A percentile compares a stretch with the other conserved stretches of the same genome.
Evolutionary conservation across 1,140 invertebrate species (phyloP).

Genomic region (Lucilia cuprina): DNA sequence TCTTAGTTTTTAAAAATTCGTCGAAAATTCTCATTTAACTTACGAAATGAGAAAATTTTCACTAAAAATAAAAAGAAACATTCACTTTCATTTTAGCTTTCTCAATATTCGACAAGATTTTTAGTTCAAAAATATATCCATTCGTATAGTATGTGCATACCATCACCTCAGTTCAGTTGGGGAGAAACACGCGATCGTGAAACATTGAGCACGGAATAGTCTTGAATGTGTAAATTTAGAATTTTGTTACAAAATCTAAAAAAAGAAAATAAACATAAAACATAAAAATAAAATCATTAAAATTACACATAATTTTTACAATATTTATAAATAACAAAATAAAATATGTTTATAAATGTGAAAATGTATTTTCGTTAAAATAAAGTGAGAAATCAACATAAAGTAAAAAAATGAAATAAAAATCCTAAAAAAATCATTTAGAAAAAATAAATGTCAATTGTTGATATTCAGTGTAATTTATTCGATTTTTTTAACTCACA

Average conservation of each 20-base stretch:
- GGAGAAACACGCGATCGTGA: not conserved
- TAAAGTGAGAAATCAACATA: not conserved
- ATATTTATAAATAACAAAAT: not conserved
- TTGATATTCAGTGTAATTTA: not conserved
- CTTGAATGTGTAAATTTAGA: not conserved
- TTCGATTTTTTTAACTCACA: not conserved
- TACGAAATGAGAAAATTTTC: not conserved
- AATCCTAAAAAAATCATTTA: not conserved
- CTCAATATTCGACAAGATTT: not conserved
- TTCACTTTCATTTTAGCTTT: not conserved
- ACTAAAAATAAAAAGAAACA: not conserved
- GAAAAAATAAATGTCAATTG: not conserved
- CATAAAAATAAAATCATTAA: not conserved
- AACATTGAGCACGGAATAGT: not conserved
- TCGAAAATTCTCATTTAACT: not conserved
- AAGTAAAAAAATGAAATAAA: not conserved
- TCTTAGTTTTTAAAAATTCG: no score
- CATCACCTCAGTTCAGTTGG: not conserved
- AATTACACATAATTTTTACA: not conserved
- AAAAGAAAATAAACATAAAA: not conserved
- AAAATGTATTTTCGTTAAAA: not conserved
- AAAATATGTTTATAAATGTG: not conserved
- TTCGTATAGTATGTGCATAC: not conserved
- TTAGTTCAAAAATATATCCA: not conserved
- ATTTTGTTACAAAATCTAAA: not conserved